A percentile compares a stretch with the other conserved stretches of the same genome.
Conservation (phyloP, 2,113 vertebrate genomes). For the Leucosticte australis region DNA sequence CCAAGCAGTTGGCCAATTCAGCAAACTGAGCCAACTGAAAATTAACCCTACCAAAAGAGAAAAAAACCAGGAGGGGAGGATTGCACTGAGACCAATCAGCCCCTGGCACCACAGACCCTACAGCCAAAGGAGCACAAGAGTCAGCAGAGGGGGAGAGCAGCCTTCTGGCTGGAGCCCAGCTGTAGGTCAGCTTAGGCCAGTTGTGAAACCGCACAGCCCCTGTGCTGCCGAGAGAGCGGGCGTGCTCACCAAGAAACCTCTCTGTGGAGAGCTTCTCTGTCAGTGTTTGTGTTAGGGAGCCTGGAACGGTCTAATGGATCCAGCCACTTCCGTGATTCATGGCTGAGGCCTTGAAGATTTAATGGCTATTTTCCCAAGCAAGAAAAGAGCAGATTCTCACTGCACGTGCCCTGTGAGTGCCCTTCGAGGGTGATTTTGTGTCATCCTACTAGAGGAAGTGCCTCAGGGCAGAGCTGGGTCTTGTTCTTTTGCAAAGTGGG, state of each 20-base stretch:
- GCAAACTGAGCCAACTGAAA: not conserved
- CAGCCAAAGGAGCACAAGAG: constrained; percentile 22
- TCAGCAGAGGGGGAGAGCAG: not conserved
- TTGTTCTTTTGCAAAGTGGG: not conserved
- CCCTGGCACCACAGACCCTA: accelerated
- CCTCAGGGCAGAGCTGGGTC: not conserved
- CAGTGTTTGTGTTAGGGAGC: not conserved
- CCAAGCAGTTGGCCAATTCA: accelerated
- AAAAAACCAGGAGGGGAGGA: not conserved
- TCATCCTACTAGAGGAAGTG: not conserved
- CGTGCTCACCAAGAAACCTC: not conserved
- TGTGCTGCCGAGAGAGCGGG: not conserved
- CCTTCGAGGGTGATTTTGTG: not conserved
- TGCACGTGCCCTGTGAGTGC: not conserved
- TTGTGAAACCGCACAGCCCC: not conserved
- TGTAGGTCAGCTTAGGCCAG: not conserved
- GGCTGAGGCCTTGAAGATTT: not conserved
- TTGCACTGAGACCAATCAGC: not conserved
- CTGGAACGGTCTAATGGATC: not conserved
- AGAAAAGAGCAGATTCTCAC: not conserved
- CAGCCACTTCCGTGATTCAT: not conserved
- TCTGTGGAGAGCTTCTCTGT: accelerated
- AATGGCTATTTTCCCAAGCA: not conserved
- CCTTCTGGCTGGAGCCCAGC: not conserved
- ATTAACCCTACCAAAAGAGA: not conserved